These are phyloP conservation scores for Agapetus fuscipes DNA, from an alignment of 2,888 invertebrate species.

Conservation along the genomic window DNA sequence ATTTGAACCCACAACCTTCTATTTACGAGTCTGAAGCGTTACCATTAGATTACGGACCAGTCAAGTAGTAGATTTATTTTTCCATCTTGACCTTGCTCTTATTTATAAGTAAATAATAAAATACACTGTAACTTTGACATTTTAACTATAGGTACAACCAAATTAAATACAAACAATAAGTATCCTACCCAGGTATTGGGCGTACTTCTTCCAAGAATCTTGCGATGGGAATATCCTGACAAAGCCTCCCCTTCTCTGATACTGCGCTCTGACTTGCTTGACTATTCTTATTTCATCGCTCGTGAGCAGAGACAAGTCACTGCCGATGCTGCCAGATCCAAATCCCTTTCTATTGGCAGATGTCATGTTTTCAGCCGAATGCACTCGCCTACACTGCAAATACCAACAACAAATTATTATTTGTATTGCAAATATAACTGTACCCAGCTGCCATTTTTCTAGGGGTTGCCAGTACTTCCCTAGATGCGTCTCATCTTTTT, in stretches of 20 bases:
- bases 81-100: too few relatives aligned
- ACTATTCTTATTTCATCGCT: slow-evolving; percentile 72
- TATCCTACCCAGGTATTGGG: slow-evolving; percentile 67
- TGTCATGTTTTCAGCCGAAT: slow-evolving; percentile 60
- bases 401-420: too few relatives aligned
- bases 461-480: too few relatives aligned
- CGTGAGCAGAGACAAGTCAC: slow-evolving; percentile 39
- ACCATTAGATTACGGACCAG: too few relatives aligned
- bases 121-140: too few relatives aligned
- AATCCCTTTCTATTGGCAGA: slow-evolving; percentile 30
- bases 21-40: too few relatives aligned
- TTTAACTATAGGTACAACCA: too few relatives aligned
- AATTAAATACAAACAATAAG: background rate
- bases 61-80: too few relatives aligned
- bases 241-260: slow-evolving; percentile 76
- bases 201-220: slow-evolving; percentile 79
- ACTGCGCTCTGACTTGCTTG: slow-evolving; percentile 65
- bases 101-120: too few relatives aligned
- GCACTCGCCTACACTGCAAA: slow-evolving; percentile 56
- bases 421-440: slow-evolving; percentile 1
- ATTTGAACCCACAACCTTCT: too few relatives aligned
- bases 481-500: too few relatives aligned
- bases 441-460: too few relatives aligned
- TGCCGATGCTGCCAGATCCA: slow-evolving; percentile 12
- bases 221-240: slow-evolving; percentile 84